Conservation (phyloP, 2,113 vertebrate species). For the Carollia perspicillata region DNA sequence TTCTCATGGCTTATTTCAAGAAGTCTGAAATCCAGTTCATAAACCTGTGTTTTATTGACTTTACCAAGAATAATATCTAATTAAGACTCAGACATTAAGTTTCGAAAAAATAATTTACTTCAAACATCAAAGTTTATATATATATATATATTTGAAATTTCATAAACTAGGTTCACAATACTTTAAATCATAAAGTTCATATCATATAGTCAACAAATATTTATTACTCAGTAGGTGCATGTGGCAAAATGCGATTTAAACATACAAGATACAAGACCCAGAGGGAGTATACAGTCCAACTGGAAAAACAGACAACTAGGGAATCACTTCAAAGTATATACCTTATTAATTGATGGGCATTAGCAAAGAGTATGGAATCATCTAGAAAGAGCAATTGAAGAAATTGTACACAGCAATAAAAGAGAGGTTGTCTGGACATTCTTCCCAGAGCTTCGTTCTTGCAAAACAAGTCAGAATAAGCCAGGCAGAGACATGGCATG, state of each 20-base stretch:
- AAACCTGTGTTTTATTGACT: not conserved
- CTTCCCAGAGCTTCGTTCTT: not conserved
- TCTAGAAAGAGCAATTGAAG: not conserved
- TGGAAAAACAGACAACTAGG: not conserved
- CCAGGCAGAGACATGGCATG: not conserved
- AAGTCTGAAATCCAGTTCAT: not conserved
- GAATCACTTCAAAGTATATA: not conserved
- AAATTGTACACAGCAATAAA: not conserved
- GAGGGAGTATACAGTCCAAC: not conserved
- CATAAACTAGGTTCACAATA: not conserved
- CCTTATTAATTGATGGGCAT: not conserved
- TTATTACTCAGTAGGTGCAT: not conserved
- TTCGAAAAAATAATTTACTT: not conserved
- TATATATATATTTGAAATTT: not conserved
- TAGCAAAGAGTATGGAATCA: not conserved
- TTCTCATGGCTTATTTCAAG: not conserved
- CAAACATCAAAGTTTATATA: not conserved
- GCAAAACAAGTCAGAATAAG: not conserved
- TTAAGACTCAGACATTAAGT: not conserved
- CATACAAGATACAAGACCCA: not conserved
- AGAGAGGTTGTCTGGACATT: not conserved
- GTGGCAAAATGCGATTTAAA: not conserved
- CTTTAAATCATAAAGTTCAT: not conserved
- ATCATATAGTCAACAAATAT: not conserved
- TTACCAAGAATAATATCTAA: not conserved